Percentiles rank a stretch among this genome's conserved stretches.
Evolutionary conservation across 2,888 invertebrate species (phyloP).

Genomic region (Athalia cordata): DNA sequence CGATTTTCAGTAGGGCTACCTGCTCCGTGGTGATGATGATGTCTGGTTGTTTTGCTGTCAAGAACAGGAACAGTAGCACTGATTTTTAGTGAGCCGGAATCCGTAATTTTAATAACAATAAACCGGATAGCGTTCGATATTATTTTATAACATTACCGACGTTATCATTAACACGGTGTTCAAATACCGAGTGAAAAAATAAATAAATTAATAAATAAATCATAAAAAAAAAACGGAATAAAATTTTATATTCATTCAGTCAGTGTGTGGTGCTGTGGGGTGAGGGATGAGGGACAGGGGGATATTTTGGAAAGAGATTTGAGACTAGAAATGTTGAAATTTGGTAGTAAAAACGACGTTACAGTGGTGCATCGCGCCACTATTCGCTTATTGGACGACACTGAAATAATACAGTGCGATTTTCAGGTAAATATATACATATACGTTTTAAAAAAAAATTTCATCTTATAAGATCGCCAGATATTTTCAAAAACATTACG

Average conservation of each 20-base stretch:
- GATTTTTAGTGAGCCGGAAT: neutral
- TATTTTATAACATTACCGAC: neutral
- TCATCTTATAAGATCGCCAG: too few species aligned
- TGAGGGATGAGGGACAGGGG: constrained; percentile 69
- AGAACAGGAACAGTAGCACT: constrained; percentile 6
- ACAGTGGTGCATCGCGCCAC: constrained; percentile 77
- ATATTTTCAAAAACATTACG: too few species aligned
- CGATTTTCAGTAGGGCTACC: constrained; percentile 26
- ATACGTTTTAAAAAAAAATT: neutral
- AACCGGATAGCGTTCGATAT: too few species aligned
- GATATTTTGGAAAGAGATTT: constrained; percentile 70
- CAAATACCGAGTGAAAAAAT: neutral
- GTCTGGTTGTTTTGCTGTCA: constrained; percentile 35
- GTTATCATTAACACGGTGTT: neutral
- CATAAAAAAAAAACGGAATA: neutral
- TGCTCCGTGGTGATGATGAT: constrained; percentile 19
- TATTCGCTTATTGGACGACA: constrained; percentile 91
- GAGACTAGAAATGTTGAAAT: constrained; percentile 74
- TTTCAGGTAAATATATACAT: constrained; percentile 81
- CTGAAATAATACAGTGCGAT: constrained; percentile 94
- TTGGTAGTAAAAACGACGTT: constrained; percentile 75
- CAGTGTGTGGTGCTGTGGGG: constrained; percentile 70
- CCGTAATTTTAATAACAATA: neutral
- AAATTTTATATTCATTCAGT: constrained; percentile 48
- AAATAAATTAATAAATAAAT: neutral